A percentile compares a stretch with the other conserved stretches of the same genome.
Conservation (phyloP, 2,888 invertebrate species). For the Amblyjoppa proteus region DNA sequence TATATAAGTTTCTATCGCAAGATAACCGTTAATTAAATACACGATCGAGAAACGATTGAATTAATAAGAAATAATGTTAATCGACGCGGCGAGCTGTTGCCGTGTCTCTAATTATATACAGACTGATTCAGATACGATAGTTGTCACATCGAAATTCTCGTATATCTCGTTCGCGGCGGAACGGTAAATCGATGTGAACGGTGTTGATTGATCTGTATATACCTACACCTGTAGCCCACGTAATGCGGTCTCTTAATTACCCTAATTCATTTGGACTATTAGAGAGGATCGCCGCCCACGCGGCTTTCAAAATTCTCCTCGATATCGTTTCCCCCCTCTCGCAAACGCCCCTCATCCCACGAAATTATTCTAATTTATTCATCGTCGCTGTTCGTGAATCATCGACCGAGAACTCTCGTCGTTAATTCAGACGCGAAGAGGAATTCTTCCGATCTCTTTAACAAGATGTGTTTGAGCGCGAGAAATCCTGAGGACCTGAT, state of each 20-base stretch:
- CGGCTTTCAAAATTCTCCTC: constrained; percentile 57
- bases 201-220: constrained; percentile 56
- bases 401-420: constrained; percentile 47
- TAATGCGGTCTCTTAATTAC: constrained; percentile 79
- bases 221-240: constrained; percentile 59
- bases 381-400: constrained; percentile 60
- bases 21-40: constrained; percentile 66
- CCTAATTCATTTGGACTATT: constrained; percentile 75
- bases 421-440: neutral
- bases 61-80: constrained; percentile 64
- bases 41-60: constrained; percentile 63
- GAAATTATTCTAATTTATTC: constrained; percentile 78
- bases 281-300: constrained; percentile 71
- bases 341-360: constrained; percentile 44
- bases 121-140: constrained; percentile 43
- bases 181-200: constrained; percentile 38
- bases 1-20: constrained; percentile 62
- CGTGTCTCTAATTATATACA: constrained; percentile 52
- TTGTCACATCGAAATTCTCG: constrained; percentile 49
- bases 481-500: constrained; percentile 14
- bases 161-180: constrained; percentile 48
- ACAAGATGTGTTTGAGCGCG: constrained; percentile 11
- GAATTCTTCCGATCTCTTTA: constrained; percentile 24
- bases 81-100: constrained; percentile 25
- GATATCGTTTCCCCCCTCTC: neutral